Base-by-base conservation (phyloP, 1,140 invertebrate species). In the Drosophila gunungcola region DNA sequence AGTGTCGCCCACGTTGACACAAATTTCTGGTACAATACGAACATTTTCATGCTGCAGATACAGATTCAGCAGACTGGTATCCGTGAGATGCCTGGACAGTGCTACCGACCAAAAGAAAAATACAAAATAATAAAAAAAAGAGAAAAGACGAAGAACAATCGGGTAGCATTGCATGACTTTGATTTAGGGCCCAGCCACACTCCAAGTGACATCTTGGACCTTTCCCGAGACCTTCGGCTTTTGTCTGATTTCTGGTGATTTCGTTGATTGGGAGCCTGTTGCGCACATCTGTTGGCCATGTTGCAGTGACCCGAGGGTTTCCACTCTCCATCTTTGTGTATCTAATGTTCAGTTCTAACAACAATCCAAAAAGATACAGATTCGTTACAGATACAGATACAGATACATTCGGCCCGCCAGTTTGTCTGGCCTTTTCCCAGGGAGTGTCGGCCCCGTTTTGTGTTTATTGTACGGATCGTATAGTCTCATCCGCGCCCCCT, bases 1-100 rank as follows among this genome's bases (percentile, higher is more conserved):
- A 72, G 54, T 62, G 60, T 84, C 80, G 80, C 80, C 80, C 80
- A 84, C 80, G 80, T 84, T 84, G 80, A 84, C 80, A 84, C 80
- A 77, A 84, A 77, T 80, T 84, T 84, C 45, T 46, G 46, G 72
- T 58, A 63, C 78, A 77, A 77, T 53, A 76, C 55, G 36, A 62
- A 80, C 62, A 81, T 81, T 67, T 76, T 61, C 76, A 84, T 84
- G 80, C 76, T 72, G 46, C 57, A 62, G 52, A 73, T 57, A 68
- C 54, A 73, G 41, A 70, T 54, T 54, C 39, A 54, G 39, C 36
- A 53, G 39, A 29, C 46, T 76, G 16, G 60, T 80, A 80, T 80
- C 78, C 68, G 43, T 56, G 46, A 56, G 62, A 61, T 69, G 57
- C 21, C 42, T 67, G 72, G 61, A 27, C 55, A 39, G 61, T 57